Conservation (phyloP, 1,140 invertebrate species). For the Procambarus clarkii region DNA sequence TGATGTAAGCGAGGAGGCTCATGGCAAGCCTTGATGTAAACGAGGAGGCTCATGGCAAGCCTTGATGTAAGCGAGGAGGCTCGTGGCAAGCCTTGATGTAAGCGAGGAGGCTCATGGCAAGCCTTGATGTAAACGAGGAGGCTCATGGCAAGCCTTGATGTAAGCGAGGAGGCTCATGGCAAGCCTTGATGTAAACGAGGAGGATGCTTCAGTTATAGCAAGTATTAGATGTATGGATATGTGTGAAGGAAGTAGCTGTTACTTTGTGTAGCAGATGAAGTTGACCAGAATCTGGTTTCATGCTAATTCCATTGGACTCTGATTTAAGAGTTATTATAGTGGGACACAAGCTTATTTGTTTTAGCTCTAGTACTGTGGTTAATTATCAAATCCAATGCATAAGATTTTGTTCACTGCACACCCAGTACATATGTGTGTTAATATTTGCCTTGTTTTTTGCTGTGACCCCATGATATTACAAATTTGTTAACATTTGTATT, state of each 20-base stretch:
- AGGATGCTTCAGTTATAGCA: not conserved
- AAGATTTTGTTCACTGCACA: not conserved
- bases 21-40: no score
- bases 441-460: no score
- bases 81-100: not conserved
- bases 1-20: not conserved
- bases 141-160: not conserved
- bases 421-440: not conserved
- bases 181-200: not conserved
- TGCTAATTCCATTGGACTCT: not conserved
- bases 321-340: not conserved
- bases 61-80: not conserved
- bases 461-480: no score
- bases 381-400: not conserved
- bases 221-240: not conserved
- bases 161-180: not conserved
- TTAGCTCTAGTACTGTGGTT: not conserved
- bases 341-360: not conserved
- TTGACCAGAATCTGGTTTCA: constrained; percentile 19
- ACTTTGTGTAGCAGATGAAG: constrained; percentile 1
- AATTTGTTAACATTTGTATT: no score
- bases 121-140: not conserved
- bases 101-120: not conserved
- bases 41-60: no score
- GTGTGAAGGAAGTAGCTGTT: not conserved